These are phyloP conservation scores for Meteorus sp. DNA, from an alignment of 1,140 invertebrate genomes.

Conservation along the genomic window DNA sequence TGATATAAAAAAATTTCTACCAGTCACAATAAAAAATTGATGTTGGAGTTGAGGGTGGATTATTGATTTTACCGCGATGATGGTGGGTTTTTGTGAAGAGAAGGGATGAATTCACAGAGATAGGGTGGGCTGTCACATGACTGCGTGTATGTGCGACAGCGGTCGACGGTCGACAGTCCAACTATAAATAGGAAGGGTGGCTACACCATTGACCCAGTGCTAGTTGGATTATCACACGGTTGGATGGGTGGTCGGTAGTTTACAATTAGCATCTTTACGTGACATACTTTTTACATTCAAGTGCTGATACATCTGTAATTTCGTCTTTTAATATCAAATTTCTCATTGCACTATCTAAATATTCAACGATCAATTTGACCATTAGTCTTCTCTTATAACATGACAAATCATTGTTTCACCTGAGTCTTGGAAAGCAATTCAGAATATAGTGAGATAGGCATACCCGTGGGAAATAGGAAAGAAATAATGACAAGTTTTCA, in stretches of 20 bases:
- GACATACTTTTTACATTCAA: slow-evolving; percentile 3
- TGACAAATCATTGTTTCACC: too few species aligned
- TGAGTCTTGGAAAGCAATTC: too few species aligned
- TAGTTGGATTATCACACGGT: slow-evolving; percentile 48
- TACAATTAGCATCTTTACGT: slow-evolving; percentile 19
- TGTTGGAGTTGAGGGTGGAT: slow-evolving; percentile 44
- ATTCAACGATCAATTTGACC: too few species aligned
- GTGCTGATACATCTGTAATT: too few species aligned
- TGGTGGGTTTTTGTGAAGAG: not conserved
- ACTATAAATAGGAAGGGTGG: slow-evolving; percentile 57
- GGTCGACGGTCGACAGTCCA: slow-evolving; percentile 40
- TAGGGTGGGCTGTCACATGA: slow-evolving; percentile 43
- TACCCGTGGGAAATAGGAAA: not conserved
- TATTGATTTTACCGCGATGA: slow-evolving; percentile 50
- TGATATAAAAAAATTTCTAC: not conserved
- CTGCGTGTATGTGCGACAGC: slow-evolving; percentile 36
- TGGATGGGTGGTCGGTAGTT: slow-evolving; percentile 41
- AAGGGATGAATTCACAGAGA: slow-evolving; percentile 15
- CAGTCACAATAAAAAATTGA: slow-evolving; percentile 18
- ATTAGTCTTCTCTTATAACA: too few species aligned
- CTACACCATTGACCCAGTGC: slow-evolving; percentile 58
- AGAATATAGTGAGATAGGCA: too few species aligned
- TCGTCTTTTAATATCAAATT: too few species aligned
- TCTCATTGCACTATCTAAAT: too few species aligned
- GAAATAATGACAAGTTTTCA: too few species aligned